phyloP scores from a whole-genome alignment of 1,140 invertebrate species.

The Lepidurus packardi region DNA sequence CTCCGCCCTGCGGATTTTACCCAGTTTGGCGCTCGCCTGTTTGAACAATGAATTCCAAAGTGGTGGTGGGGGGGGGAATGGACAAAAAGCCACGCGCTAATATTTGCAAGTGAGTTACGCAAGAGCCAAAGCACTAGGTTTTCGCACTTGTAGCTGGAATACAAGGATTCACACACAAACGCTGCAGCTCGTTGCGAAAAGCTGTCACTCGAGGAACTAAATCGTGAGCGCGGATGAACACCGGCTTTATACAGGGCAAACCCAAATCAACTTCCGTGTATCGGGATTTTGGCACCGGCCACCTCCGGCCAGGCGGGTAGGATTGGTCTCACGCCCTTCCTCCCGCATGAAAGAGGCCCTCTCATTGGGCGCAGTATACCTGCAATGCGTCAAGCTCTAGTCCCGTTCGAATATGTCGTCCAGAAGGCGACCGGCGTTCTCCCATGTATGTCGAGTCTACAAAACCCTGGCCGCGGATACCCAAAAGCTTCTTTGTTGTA shows the following conservation, averaged over 20 bases:
- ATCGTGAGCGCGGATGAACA: slow-evolving; percentile 20
- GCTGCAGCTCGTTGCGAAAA: not conserved
- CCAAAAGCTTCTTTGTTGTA: not conserved
- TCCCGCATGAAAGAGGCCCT: not conserved
- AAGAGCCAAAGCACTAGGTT: not conserved
- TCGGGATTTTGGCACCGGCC: slow-evolving; percentile 20
- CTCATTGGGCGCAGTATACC: not conserved
- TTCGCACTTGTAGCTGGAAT: slow-evolving; percentile 3
- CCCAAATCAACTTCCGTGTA: slow-evolving; percentile 21
- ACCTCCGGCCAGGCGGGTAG: slow-evolving; percentile 3
- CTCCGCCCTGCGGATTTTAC: not conserved
- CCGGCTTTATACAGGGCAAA: slow-evolving; percentile 10
- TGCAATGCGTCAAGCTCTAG: slow-evolving; percentile 18
- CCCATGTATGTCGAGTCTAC: slow-evolving; percentile 13
- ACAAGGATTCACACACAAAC: not conserved
- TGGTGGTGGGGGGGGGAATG: not conserved
- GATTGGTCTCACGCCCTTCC: slow-evolving; percentile 17
- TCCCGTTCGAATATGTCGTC: slow-evolving; percentile 21
- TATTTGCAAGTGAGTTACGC: not conserved
- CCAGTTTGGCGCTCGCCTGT: not conserved
- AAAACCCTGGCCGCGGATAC: slow-evolving; percentile 6
- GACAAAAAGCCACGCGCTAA: not conserved
- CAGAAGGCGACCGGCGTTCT: slow-evolving; percentile 20
- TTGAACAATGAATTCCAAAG: slow-evolving; percentile 9
- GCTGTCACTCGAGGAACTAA: slow-evolving; percentile 16